phyloP scores from a whole-genome alignment of 2,888 invertebrate genomes.

The Tachina grossa region DNA sequence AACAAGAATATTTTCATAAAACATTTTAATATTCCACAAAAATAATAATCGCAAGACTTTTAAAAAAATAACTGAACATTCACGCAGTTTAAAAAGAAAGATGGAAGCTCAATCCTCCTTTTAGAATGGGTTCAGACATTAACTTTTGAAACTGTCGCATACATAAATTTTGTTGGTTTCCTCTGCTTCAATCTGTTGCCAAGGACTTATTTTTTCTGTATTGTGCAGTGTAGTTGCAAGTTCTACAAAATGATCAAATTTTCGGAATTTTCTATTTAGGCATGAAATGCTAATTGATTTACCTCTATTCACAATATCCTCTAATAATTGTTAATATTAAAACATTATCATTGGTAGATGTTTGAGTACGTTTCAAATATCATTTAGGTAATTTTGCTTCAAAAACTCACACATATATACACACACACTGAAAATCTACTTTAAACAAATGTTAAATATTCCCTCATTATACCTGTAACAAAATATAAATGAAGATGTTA shows the following conservation, averaged over 20 bases:
- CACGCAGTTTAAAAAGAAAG: too few relatives aligned
- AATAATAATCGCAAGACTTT: too few relatives aligned
- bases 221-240: neutral
- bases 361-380: slow-evolving; percentile 1
- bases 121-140: too few relatives aligned
- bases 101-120: too few relatives aligned
- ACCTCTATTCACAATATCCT: neutral
- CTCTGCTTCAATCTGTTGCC: neutral
- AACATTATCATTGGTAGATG: slow-evolving; percentile 27
- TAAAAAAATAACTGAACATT: too few relatives aligned
- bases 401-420: neutral
- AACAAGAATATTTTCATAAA: too few relatives aligned
- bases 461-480: neutral
- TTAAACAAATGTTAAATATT: slow-evolving; percentile 5
- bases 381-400: neutral
- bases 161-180: too few relatives aligned
- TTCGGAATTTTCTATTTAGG: neutral
- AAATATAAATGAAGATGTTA: neutral
- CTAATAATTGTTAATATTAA: neutral
- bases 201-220: neutral
- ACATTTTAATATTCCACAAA: too few relatives aligned
- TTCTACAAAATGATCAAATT: neutral
- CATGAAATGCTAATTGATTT: slow-evolving; percentile 13
- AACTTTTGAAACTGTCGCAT: too few relatives aligned
- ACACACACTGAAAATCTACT: neutral